Conservation (phyloP, 2,797 vertebrate species). For the Poeciliopsis presidionis region DNA sequence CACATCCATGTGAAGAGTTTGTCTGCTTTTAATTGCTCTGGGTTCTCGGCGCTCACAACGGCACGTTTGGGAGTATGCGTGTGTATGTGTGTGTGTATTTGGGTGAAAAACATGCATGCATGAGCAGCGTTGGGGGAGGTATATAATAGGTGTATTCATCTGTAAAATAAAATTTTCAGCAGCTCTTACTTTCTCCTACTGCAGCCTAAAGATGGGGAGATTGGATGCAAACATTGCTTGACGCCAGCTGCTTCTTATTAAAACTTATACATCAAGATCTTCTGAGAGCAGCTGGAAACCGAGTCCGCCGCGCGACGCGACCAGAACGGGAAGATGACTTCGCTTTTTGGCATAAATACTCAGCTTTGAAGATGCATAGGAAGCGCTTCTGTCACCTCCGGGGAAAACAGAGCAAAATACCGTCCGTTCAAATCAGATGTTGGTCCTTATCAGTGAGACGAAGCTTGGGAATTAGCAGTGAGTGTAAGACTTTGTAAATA, state of each 20-base stretch:
- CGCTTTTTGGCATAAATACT: background rate
- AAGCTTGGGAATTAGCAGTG: background rate
- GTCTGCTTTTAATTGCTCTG: slow-evolving; percentile 65
- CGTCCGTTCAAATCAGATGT: background rate
- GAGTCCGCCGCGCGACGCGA: background rate
- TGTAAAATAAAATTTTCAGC: slow-evolving; percentile 64
- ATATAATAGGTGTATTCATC: slow-evolving; percentile 58
- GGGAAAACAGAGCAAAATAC: background rate
- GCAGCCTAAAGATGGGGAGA: slow-evolving; percentile 35
- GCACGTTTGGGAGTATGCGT: slow-evolving; percentile 57
- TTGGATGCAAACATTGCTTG: slow-evolving; percentile 13
- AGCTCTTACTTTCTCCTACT: slow-evolving; percentile 40
- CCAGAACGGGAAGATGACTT: background rate
- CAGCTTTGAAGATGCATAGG: background rate
- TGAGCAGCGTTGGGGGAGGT: slow-evolving; percentile 39
- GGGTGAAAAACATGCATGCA: slow-evolving; percentile 41
- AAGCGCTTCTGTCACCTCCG: background rate
- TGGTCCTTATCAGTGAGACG: background rate
- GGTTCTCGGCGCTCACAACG: slow-evolving; percentile 38
- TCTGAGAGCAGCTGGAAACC: background rate
- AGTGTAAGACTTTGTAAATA: background rate
- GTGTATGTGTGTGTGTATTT: slow-evolving; percentile 22
- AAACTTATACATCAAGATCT: slow-evolving; percentile 44
- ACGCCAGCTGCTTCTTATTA: slow-evolving; percentile 33
- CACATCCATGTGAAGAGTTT: slow-evolving; percentile 16